Evolutionary conservation across 2,888 invertebrate species (phyloP), one percentile per base, ranked within the genome.

Genomic region (Erebia palarica): DNA sequence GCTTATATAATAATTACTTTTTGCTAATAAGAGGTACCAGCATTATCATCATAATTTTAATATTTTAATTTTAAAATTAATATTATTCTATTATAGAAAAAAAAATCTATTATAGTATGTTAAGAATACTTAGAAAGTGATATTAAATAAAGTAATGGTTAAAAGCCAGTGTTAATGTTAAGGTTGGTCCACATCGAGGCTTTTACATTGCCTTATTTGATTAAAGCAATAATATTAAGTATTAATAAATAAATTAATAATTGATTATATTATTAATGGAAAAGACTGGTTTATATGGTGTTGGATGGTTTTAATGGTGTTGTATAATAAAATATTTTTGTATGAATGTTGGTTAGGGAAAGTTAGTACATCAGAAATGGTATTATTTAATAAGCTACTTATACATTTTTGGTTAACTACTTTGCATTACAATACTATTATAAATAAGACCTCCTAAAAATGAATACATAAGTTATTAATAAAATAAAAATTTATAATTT

Each of bases 231-330:
- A 76, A 69, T 69, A 55, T 73, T 65, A 70, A 68, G 72, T 67
- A 73, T 70, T 49, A 10, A 61, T 18, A 42, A 57, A 18, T 47
- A 3, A 10, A 61, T 18, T 57, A 58, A 21, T 49, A 10, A 61
- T 18, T 65, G 27, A 18, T 16, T 27, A 44, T 36, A 36, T 36
- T 36, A 57, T 47, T 55, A 68, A 70, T 64, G 53, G 55, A 72
- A 73, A 73, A 75, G 75, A 76, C 74, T 75, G 73, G 68, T 57
- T 68, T 55, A 47, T 71, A 8, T 60, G 71, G 58, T 68, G 65
- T 49, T 68, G 67, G 60, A 58, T 68, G 53, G 44, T 21, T 64
- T n/a, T 57, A 61, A 36, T 68, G 57, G 44, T 36, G 64, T 57
- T 13, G 44, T 42, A 44, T 1, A 44, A 44, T 58, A 59, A 59